Base-by-base conservation (phyloP, 2,888 invertebrate genomes). In the Aphidius colemani region DNA sequence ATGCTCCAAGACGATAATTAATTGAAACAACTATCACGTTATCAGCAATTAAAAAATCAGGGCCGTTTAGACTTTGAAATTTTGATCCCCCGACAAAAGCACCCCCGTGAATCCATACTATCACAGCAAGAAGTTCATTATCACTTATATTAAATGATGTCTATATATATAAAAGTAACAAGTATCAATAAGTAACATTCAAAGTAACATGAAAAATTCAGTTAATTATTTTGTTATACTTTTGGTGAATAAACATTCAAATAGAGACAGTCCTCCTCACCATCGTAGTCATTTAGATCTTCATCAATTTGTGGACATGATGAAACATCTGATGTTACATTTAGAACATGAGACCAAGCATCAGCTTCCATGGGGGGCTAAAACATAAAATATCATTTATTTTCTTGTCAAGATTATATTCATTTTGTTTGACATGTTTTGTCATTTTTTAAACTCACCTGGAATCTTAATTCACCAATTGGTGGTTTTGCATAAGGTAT, bases 101-200 rank as follows among this genome's bases (percentile, higher is more conserved):
- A 30, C 74, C 73, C 3, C 72, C 75, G 44, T 71, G 65, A 39
- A 76, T 69, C 74, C 74, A 76, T 8, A 75, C 69, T 67, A 73
- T 66, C 0, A 72, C 73, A 8, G 74, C 58, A 45, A 60, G 66
- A 44, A 30, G 48, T 1, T 57, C 49, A 8, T 11, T 18, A 30
- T 51, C 49, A 11, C 7, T 45, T 9, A 7, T 7, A 3, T 56
- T n/a, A 51, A 39, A 46, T 50, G 8, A 7, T 49, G 10, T 40
- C n/a, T n/a, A n/a, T n/a, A n/a, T n/a, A n/a, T n/a, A n/a, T n/a
- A n/a, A n/a, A n/a, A n/a, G n/a, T n/a, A n/a, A n/a, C n/a, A n/a
- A n/a, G n/a, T n/a, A n/a, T n/a, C n/a, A n/a, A n/a, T n/a, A n/a
- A n/a, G n/a, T n/a, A n/a, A n/a, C n/a, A n/a, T n/a, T n/a, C n/a